phyloP scores from a whole-genome alignment of 2,113 vertebrate species.

The Tursiops truncatus region DNA sequence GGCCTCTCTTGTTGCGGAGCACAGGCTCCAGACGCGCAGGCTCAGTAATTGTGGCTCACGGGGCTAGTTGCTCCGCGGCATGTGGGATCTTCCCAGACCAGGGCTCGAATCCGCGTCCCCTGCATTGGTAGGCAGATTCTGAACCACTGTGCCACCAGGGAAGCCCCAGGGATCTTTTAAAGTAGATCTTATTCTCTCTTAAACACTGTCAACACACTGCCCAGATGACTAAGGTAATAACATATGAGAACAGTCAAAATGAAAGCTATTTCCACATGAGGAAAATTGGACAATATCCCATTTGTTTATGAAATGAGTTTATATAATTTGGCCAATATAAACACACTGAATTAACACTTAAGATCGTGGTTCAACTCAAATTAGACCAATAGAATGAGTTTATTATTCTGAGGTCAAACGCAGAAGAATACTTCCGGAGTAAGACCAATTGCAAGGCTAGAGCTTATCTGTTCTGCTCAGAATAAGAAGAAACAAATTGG shows the following conservation, averaged over 20 bases:
- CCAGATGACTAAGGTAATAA: not conserved
- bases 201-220: not conserved
- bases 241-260: not conserved
- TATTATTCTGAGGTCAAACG: not conserved
- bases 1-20: no score
- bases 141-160: no score
- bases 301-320: not conserved
- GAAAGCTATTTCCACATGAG: not conserved
- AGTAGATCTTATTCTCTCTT: not conserved
- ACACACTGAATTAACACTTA: not conserved
- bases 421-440: not conserved
- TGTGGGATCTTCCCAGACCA: no score
- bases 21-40: no score
- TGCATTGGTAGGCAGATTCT: no score
- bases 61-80: no score
- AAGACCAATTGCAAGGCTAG: not conserved
- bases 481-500: not conserved
- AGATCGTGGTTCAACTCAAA: not conserved
- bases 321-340: not conserved
- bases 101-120: no score
- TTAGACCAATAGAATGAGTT: not conserved
- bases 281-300: not conserved
- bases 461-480: not conserved
- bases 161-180: not conserved
- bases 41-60: no score